phyloP scores from a whole-genome alignment of 2,888 invertebrate species.

The Metallyticus violacea region DNA sequence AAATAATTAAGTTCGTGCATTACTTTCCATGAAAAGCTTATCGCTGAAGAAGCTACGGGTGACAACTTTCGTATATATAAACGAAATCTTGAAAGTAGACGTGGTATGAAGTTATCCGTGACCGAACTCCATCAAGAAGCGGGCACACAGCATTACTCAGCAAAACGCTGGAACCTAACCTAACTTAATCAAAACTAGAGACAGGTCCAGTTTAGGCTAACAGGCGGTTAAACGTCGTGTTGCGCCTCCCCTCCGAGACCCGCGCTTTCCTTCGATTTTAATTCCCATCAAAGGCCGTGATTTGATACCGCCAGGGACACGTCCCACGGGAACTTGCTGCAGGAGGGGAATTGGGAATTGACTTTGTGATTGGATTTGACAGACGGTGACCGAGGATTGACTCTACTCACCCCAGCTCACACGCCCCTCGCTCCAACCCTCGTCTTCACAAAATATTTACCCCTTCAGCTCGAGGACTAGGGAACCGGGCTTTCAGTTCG shows the following conservation, averaged over 20 bases:
- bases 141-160: too few relatives aligned
- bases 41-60: too few relatives aligned
- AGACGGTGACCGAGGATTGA: slow-evolving; percentile 34
- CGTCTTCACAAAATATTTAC: slow-evolving; percentile 9
- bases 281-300: slow-evolving; percentile 30
- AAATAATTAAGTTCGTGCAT: too few relatives aligned
- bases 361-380: slow-evolving; percentile 35
- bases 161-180: neutral
- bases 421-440: neutral
- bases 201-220: neutral
- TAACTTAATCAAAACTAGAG: neutral
- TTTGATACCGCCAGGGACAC: slow-evolving; percentile 23
- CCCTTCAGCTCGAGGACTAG: neutral
- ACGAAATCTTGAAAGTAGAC: too few relatives aligned
- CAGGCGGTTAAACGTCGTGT: neutral
- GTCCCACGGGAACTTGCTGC: slow-evolving; percentile 2
- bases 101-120: too few relatives aligned
- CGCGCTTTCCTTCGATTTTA: slow-evolving; percentile 26
- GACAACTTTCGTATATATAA: too few relatives aligned
- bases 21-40: too few relatives aligned
- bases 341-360: slow-evolving; percentile 28
- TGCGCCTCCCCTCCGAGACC: neutral
- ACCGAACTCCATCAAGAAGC: neutral
- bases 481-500: neutral
- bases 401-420: slow-evolving; percentile 10